phyloP scores from a whole-genome alignment of 37 sponge, comb jelly and placozoan genomes.

The Halisarca cf. caerulea region DNA sequence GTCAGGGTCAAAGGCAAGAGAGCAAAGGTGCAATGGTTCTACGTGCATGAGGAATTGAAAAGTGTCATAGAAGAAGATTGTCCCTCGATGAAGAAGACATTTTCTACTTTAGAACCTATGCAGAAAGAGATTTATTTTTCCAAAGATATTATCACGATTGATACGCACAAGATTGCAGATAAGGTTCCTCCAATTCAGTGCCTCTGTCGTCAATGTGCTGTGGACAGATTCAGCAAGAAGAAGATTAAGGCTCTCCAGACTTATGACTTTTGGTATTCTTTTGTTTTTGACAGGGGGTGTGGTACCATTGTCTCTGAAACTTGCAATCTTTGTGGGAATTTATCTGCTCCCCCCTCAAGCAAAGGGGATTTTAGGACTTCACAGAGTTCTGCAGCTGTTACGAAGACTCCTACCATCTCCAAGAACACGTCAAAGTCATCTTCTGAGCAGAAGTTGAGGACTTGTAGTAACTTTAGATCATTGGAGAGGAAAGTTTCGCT shows the following conservation, averaged over 20 bases:
- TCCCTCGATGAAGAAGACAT: background rate
- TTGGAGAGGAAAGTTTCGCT: too few species aligned
- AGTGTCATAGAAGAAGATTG: background rate
- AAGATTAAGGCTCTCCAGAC: background rate
- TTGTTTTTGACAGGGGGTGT: background rate
- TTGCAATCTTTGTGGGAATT: background rate
- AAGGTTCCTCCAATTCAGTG: background rate
- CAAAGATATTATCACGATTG: background rate
- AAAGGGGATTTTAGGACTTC: background rate
- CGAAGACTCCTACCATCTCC: background rate
- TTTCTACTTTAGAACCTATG: background rate
- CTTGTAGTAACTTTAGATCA: too few species aligned
- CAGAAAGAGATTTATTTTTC: background rate
- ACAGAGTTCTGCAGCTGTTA: too few species aligned
- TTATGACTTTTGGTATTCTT: background rate
- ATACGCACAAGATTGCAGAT: background rate
- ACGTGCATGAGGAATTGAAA: background rate
- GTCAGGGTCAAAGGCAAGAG: background rate
- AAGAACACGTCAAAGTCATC: background rate
- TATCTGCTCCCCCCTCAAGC: background rate
- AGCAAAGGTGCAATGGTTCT: conserved; percentile 24
- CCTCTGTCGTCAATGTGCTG: background rate
- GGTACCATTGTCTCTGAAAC: background rate
- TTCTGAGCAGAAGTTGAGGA: too few species aligned
- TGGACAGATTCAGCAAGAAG: background rate